These are phyloP conservation scores for Sebastiscus tertius DNA, from an alignment of 2,797 vertebrate genomes.

Conservation along the genomic window DNA sequence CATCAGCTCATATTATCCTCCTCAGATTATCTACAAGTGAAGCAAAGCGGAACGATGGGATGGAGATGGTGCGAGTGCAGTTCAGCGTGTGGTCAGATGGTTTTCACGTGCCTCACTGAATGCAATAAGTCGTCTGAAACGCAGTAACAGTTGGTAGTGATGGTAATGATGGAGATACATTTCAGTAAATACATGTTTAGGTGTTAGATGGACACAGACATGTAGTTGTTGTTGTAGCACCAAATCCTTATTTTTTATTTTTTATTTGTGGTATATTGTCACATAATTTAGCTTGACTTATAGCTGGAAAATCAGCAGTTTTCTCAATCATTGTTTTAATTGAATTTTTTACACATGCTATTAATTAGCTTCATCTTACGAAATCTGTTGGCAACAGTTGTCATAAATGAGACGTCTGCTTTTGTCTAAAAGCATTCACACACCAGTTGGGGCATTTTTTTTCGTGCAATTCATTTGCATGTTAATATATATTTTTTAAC, in stretches of 20 bases:
- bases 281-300: neutral
- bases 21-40: slow-evolving; percentile 17
- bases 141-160: neutral
- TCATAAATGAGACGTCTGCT: neutral
- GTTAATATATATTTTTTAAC: too few relatives aligned
- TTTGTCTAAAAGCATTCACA: neutral
- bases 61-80: neutral
- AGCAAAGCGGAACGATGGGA: neutral
- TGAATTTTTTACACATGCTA: neutral
- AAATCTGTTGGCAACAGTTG: too few relatives aligned
- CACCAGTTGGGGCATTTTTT: too few relatives aligned
- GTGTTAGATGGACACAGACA: neutral
- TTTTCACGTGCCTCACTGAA: slow-evolving; percentile 9
- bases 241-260: neutral
- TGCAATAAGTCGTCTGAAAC: neutral
- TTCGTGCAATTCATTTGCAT: too few relatives aligned
- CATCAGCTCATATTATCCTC: neutral
- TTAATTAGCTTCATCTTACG: too few relatives aligned
- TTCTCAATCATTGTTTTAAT: neutral
- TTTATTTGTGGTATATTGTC: neutral
- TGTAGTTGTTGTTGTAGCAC: neutral
- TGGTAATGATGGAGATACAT: neutral
- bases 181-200: neutral
- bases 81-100: slow-evolving; percentile 27
- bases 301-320: neutral